Base-by-base conservation (phyloP, 2,888 invertebrate species). In the Lasioglossum villosulum region DNA sequence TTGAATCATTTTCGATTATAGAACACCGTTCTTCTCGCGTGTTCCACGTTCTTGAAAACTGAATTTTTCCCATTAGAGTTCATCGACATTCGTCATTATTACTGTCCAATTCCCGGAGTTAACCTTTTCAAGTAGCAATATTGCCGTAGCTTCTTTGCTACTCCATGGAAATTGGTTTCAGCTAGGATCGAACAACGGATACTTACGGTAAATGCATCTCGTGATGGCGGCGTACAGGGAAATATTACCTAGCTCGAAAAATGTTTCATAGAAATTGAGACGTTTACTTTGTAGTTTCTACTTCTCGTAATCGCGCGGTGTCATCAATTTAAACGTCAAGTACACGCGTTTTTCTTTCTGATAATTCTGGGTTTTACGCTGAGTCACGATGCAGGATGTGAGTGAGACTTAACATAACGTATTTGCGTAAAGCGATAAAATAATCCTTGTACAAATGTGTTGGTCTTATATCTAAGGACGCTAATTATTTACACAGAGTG, bases 241-340 rank as follows among this genome's bases (percentile, higher is more conserved):
- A 81, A 81, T 74, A 77, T 68, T 30, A 39, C 52, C 48, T n/a
- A 68, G 78, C 78, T 34, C 56, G 39, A 80, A 81, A 75, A 75
- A 81, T 39, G 59, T 74, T 76, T 76, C 81, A 71, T 30, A 66
- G 66, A 81, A 86, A 86, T 86, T 86, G 86, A 86, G 86, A 86
- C 84, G 86, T 86, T 86, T 81, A 77, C 75, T 72, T 78, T 81
- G 73, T 68, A 34, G 19, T 48, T 68, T 76, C 73, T 70, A 42
- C 66, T 72, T 86, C 86, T 80, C 59, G n/a, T 70, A 68, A 85
- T 86, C 76, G 70, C 77, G 71, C 42, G 34, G 59, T 30, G 39
- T 70, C 70, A 66, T 72, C 74, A 79, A 84, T 84, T 84, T 84
- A 84, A 84, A 66, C 84, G 70, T 73, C 42, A 37, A 75, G 74